phyloP scores from a whole-genome alignment of 2,113 vertebrate genomes.

The Toxotes chatareus region DNA sequence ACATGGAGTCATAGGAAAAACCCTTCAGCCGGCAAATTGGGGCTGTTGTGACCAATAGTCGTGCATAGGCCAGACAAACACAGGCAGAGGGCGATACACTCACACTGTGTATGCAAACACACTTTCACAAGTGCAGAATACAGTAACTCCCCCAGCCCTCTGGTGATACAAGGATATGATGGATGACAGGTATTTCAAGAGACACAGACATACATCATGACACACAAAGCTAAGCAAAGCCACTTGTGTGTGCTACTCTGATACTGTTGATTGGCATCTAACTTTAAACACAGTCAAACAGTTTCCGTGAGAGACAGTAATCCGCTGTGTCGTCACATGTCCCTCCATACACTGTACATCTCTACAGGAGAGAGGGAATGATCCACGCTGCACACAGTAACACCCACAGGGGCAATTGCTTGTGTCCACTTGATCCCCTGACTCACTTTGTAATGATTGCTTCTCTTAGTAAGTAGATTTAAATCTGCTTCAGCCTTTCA shows the following conservation, averaged over 20 bases:
- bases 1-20: conserved; percentile 64
- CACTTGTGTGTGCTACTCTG: too few species aligned
- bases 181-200: neutral
- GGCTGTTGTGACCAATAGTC: conserved; percentile 39
- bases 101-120: conserved; percentile 26
- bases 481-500: conserved; percentile 75
- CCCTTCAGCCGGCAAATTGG: conserved; percentile 36
- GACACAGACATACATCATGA: neutral
- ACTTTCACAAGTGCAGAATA: neutral
- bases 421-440: conserved; percentile 60
- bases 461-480: conserved; percentile 86
- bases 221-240: too few species aligned
- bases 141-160: neutral
- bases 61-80: conserved; percentile 20
- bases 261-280: neutral
- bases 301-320: conserved; percentile 4
- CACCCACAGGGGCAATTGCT: conserved; percentile 53
- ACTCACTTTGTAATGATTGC: conserved; percentile 79
- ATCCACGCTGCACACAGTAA: conserved; percentile 37
- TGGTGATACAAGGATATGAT: conserved; percentile 5
- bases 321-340: conserved; percentile 21
- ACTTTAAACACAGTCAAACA: neutral
- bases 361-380: conserved; percentile 16
- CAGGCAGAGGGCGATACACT: conserved; percentile 21
- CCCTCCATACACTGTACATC: conserved; percentile 15